Base-by-base conservation (phyloP, 2,797 vertebrate species). In the Tamandua tetradactyla region DNA sequence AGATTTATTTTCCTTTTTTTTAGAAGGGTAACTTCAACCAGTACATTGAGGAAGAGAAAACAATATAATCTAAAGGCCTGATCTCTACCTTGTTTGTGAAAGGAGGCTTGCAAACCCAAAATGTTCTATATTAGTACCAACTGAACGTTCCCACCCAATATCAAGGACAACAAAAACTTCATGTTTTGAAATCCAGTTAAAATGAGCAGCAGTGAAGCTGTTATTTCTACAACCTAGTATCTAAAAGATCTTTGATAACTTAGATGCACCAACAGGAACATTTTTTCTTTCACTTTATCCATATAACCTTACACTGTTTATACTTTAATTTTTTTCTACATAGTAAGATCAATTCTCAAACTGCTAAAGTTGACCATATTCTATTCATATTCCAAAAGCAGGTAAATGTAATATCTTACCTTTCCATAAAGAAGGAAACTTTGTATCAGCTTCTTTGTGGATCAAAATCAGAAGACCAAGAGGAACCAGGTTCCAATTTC, bases 371-470 rank as follows among this genome's bases (percentile, higher is more conserved):
- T 81, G 22, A n/a, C 20, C 52, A 81, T 68, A 49, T 52, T 52
- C 49, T 52, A 52, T 14, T 83, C 49, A 44, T 25, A 92, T 30
- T 92, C 75, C 94, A 49, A 93, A 94, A 92, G 37, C 71, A 86
- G 64, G 61, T 75, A 79, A 87, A 94, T 93, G n/a, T 64, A 92
- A 95, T 52, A 66, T 94, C 89, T 94, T 96, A 95, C 92, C 80
- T 97, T 96, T 91, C 91, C 79, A 92, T 93, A 97, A 97, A 95
- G 94, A 91, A 94, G 94, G 85, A 95, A 93, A 76, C 59, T 96
- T 87, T 96, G 71, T n/a, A 55, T 80, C 93, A 91, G 81, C 69
- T 94, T 66, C 89, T 86, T 91, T 95, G 93, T 87, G 91, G 89
- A 87, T 91, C 91, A 95, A 80, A 87, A 90, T 81, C 76, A 93